These are phyloP conservation scores for Coreius guichenoti DNA, from an alignment of 2,797 vertebrate genomes.

Conservation along the genomic window DNA sequence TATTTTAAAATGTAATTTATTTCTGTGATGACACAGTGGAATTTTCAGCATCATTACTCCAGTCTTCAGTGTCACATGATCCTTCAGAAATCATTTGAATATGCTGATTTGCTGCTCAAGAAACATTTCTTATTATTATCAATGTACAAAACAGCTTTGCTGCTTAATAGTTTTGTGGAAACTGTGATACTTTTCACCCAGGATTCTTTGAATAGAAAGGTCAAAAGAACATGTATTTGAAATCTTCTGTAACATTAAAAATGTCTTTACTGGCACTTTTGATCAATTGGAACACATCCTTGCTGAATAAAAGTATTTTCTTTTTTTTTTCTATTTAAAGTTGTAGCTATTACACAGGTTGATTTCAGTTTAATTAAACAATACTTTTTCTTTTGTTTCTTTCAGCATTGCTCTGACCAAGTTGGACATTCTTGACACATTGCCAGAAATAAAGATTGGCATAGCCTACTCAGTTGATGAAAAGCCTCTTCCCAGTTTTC, in stretches of 20 bases:
- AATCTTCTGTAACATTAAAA: background rate
- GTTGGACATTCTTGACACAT: constrained; percentile 83
- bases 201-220: background rate
- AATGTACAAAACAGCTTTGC: background rate
- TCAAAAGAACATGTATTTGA: background rate
- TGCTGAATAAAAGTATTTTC: background rate
- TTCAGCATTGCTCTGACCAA: constrained; percentile 84
- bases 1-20: background rate
- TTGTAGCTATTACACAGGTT: background rate
- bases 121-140: background rate
- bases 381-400: background rate
- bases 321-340: too few relatives aligned
- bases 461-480: constrained; percentile 80
- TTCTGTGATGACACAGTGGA: background rate
- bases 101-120: background rate
- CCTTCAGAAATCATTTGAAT: background rate
- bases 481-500: constrained; percentile 80
- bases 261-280: background rate
- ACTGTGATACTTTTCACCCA: background rate
- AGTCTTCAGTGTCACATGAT: background rate
- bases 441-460: constrained; percentile 84
- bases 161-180: background rate
- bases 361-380: background rate
- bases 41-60: background rate
- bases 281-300: background rate